Conservation (phyloP, 2,797 vertebrate genomes). For the Malacoraja senta region DNA sequence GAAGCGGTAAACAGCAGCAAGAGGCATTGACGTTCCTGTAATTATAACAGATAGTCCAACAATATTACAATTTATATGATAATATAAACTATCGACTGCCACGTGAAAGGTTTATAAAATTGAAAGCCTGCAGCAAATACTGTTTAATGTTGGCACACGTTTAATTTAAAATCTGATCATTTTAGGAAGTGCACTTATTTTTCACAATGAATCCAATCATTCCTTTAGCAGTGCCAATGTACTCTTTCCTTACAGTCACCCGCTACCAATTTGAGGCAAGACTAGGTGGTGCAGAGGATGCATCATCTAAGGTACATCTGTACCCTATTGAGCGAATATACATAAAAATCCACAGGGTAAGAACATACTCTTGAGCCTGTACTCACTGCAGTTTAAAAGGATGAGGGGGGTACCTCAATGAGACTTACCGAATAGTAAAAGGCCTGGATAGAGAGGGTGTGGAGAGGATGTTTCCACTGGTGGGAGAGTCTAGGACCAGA, state of each 20-base stretch:
- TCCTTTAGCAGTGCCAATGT: neutral
- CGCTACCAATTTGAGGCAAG: neutral
- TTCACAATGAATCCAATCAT: neutral
- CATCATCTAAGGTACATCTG: neutral
- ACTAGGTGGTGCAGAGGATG: neutral
- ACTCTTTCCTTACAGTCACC: neutral
- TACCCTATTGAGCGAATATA: neutral
- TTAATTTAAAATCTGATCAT: neutral
- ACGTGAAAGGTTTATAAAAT: constrained; percentile 1
- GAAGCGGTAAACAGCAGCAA: neutral
- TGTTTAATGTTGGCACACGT: neutral
- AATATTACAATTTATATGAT: constrained; percentile 19
- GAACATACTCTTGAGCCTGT: neutral
- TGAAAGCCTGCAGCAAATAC: neutral
- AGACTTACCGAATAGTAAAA: no score
- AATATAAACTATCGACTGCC: constrained; percentile 12
- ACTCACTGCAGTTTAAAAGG: no score
- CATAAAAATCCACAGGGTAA: neutral
- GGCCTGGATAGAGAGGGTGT: no score
- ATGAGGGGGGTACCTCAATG: no score
- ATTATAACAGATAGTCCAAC: constrained; percentile 19
- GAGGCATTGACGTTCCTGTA: neutral
- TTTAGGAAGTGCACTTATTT: neutral
- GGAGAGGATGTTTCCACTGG: no score
- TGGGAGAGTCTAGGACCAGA: no score